Evolutionary conservation across 2,113 vertebrate species (phyloP).

Genomic region (Propithecus coquereli): DNA sequence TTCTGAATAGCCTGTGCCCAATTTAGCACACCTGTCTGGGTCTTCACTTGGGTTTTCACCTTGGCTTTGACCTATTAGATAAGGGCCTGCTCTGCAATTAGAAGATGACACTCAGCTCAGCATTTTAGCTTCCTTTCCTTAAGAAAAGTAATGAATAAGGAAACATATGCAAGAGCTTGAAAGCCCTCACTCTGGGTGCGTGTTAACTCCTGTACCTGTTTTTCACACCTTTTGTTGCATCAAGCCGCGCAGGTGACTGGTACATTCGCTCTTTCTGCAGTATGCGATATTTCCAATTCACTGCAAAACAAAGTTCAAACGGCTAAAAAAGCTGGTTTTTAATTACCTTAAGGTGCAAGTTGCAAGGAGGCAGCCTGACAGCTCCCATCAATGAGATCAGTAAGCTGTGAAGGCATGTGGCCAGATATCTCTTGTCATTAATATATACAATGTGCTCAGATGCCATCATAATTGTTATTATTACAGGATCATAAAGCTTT

Average conservation of each 20-base stretch:
- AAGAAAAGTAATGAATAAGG: background rate
- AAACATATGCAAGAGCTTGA: background rate
- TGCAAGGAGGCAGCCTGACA: slow-evolving; percentile 46
- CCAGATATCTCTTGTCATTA: slow-evolving; percentile 60
- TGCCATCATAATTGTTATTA: slow-evolving; percentile 61
- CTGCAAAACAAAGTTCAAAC: slow-evolving; percentile 68
- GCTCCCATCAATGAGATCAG: slow-evolving; percentile 32
- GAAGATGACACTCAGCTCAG: slow-evolving; percentile 8
- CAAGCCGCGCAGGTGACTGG: slow-evolving; percentile 48
- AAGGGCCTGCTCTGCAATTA: slow-evolving; percentile 6
- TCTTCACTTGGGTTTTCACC: background rate
- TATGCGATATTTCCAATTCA: slow-evolving; percentile 62
- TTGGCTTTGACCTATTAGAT: slow-evolving; percentile 32
- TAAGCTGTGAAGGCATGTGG: slow-evolving; percentile 58
- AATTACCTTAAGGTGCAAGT: slow-evolving; percentile 42
- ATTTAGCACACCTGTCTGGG: background rate
- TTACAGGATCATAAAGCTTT: slow-evolving; percentile 71
- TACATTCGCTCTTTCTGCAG: slow-evolving; percentile 39
- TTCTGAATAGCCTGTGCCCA: background rate
- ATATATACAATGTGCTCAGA: slow-evolving; percentile 54
- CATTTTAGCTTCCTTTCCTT: slow-evolving; percentile 10
- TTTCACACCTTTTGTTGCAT: slow-evolving; percentile 43
- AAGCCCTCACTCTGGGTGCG: background rate
- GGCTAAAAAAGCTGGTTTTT: slow-evolving; percentile 62
- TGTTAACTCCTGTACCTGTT: slow-evolving; percentile 49